Evolutionary conservation across 2,888 invertebrate species (phyloP), one percentile per base, ranked within the genome.

Genomic region (Noctua fimbriata): DNA sequence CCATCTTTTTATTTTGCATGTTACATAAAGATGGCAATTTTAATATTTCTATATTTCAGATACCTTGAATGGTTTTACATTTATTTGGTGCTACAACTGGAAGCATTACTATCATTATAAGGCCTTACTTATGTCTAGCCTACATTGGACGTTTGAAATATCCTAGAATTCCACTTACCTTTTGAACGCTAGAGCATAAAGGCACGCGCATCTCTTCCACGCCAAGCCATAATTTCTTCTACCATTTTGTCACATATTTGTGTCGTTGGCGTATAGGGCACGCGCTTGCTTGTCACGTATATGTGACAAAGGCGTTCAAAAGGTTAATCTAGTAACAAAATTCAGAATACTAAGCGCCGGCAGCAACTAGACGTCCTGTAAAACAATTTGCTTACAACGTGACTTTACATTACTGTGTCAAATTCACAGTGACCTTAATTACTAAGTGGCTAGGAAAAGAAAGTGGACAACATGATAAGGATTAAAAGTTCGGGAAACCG

Each of bases 271-370:
- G 36, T 36, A 36, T 36, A 36, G 36, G 36, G 36, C 36, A 36
- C 36, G 36, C 36, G 36, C 5, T 36, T 36, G 36, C 36, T 36
- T 36, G 36, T 36, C 36, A 36, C 36, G 36, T 5, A 4, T 36
- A 6, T 36, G 36, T 36, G 36, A 36, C 36, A 36, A 36, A 5
- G 36, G 36, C 36, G 36, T 36, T 36, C 36, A 36, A 36, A 41
- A 41, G 32, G 32, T 32, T 32, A 7, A 58, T 69, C 36, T 69
- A 36, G 55, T 10, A 60, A 81, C 41, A 63, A 52, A 78, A 41
- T 49, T 24, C 28, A n/a, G 5, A 79, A 63, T n/a, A 41, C 10
- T 41, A 21, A 65, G 21, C 63, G 21, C 32, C 32, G 4, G 21
- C 21, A 18, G 18, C 21, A 32, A 63, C 21, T 32, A 32, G 36